A percentile compares a stretch with the other conserved stretches of the same genome.
Evolutionary conservation across 2,888 invertebrate species (phyloP).

Genomic region (Nomada goodeniana): DNA sequence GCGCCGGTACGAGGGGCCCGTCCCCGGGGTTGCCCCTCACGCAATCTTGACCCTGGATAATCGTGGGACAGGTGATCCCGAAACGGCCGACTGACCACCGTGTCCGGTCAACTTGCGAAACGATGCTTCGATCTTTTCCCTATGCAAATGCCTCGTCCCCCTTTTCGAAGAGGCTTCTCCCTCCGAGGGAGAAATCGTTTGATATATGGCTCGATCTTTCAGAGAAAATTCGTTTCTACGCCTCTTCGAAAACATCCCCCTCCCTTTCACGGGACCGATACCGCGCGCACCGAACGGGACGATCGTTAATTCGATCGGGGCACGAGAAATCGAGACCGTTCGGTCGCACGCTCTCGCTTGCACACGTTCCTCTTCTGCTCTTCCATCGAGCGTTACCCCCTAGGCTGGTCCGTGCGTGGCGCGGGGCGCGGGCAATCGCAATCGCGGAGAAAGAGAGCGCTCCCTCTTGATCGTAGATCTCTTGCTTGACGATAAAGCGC

Average conservation of each 20-base stretch:
- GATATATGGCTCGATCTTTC: slow-evolving; percentile 68
- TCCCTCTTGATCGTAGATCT: slow-evolving; percentile 43
- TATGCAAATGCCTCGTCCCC: slow-evolving; percentile 74
- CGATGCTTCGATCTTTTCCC: slow-evolving; percentile 66
- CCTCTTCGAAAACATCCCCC: background rate
- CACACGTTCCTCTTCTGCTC: background rate
- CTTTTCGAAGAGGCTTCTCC: slow-evolving; percentile 55
- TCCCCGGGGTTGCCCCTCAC: slow-evolving; percentile 63
- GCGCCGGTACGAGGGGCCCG: slow-evolving; percentile 55
- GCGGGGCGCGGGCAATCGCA: background rate
- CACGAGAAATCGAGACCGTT: background rate
- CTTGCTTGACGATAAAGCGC: slow-evolving; percentile 67
- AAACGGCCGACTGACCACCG: slow-evolving; percentile 78
- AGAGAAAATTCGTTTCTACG: slow-evolving; percentile 45
- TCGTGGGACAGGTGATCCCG: slow-evolving; percentile 82
- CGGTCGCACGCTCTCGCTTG: too few relatives aligned
- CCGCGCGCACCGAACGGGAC: background rate
- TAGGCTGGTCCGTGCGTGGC: background rate
- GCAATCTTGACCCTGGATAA: slow-evolving; percentile 82
- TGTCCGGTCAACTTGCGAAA: slow-evolving; percentile 49
- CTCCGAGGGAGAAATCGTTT: slow-evolving; percentile 59
- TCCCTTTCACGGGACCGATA: too few relatives aligned
- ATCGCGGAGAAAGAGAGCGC: slow-evolving; percentile 4
- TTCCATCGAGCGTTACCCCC: background rate
- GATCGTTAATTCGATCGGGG: background rate